Evolutionary conservation across 2,113 vertebrate genomes (phyloP).

Genomic region (Colistium nudipinnis): DNA sequence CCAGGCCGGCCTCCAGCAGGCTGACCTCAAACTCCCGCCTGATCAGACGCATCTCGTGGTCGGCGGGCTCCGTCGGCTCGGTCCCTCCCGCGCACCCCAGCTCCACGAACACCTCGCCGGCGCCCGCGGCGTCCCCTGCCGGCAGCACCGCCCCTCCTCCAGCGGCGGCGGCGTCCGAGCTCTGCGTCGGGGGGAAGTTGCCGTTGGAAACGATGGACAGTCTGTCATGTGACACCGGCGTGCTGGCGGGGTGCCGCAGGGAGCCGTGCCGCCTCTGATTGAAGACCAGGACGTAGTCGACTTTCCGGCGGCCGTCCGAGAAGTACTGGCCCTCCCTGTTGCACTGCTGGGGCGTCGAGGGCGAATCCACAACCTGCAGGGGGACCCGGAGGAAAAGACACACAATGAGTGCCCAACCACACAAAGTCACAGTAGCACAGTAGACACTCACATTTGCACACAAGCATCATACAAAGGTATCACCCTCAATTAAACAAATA

Average conservation of each 20-base stretch:
- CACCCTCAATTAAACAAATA: not conserved
- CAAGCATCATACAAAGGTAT: not conserved
- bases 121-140: conserved; percentile 42
- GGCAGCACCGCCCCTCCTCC: conserved; percentile 44
- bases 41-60: conserved; percentile 87
- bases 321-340: conserved; percentile 84
- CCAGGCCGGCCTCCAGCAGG: conserved; percentile 89
- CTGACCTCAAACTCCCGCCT: conserved; percentile 91
- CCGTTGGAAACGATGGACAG: conserved; percentile 87
- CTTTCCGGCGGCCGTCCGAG: conserved; percentile 89
- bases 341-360: conserved; percentile 57
- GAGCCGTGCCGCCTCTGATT: conserved; percentile 83
- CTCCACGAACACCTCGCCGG: conserved; percentile 72
- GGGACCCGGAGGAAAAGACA: not conserved
- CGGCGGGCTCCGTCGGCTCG: conserved; percentile 77
- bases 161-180: conserved; percentile 39
- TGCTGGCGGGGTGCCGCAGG: conserved; percentile 25
- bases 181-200: conserved; percentile 71
- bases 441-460: not conserved
- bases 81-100: conserved; percentile 55
- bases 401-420: not conserved
- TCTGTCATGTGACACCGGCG: conserved; percentile 46
- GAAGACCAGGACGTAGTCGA: conserved; percentile 93
- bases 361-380: conserved; percentile 61
- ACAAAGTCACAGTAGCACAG: not conserved